Evolutionary conservation across 2,888 invertebrate species (phyloP).

Genomic region (Apocheima hispidaria): DNA sequence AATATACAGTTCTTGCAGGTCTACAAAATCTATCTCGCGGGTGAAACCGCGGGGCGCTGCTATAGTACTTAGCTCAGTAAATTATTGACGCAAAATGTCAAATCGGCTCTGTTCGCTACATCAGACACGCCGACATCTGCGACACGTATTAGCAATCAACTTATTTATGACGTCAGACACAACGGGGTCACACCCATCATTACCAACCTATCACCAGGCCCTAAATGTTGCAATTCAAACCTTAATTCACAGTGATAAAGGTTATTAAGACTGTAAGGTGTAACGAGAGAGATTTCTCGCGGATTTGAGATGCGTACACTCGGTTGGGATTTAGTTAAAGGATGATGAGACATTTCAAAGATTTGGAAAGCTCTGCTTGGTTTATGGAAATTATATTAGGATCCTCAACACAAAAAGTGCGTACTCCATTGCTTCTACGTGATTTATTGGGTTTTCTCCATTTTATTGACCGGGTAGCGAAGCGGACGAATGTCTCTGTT

Average conservation of each 20-base stretch:
- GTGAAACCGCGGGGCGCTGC: too few relatives aligned
- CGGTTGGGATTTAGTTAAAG: constrained; percentile 6
- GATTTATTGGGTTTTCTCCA: neutral
- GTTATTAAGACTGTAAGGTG: neutral
- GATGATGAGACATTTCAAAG: constrained; percentile 4
- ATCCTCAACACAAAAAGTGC: neutral
- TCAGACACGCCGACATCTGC: constrained; percentile 10
- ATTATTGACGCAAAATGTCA: neutral
- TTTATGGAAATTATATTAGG: neutral
- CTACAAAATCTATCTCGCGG: too few relatives aligned
- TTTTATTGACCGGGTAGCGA: too few relatives aligned
- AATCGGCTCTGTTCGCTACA: neutral
- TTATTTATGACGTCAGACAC: constrained; percentile 13
- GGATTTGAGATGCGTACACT: constrained; percentile 16
- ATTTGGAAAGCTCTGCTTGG: neutral
- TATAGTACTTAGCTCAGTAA: too few relatives aligned
- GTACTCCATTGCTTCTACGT: neutral
- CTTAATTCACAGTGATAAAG: constrained; percentile 7
- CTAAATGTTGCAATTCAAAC: constrained; percentile 9
- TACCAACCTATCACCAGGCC: constrained; percentile 4
- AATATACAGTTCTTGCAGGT: too few relatives aligned
- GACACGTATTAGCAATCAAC: constrained; percentile 27
- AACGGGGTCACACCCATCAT: constrained; percentile 21
- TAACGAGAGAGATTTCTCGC: constrained; percentile 17
- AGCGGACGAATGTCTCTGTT: too few relatives aligned